These are phyloP conservation scores for Drosophila bipectinata DNA, from an alignment of 1,140 invertebrate genomes.

Conservation along the genomic window DNA sequence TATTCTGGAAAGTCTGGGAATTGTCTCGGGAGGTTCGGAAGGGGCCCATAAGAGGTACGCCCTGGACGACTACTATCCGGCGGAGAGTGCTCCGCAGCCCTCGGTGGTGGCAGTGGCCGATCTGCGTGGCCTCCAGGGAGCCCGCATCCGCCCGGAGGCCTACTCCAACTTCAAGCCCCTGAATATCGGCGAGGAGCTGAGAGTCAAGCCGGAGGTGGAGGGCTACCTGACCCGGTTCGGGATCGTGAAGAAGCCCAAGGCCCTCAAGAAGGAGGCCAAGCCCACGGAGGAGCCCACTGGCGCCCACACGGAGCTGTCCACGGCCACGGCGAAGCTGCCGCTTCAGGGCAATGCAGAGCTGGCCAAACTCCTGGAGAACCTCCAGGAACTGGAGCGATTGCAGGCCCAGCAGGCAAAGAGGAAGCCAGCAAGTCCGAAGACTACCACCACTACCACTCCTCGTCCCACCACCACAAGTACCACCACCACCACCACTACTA, in stretches of 20 bases:
- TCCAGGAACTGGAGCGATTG: conserved; percentile 80
- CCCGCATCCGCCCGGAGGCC: conserved; percentile 71
- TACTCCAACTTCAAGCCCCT: conserved; percentile 79
- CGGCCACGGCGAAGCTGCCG: conserved; percentile 59
- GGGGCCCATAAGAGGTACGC: conserved; percentile 63
- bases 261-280: conserved; percentile 58
- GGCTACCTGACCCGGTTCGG: conserved; percentile 79
- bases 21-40: conserved; percentile 48
- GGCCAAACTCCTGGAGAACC: conserved; percentile 71
- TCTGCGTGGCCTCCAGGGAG: conserved; percentile 62
- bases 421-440: not conserved
- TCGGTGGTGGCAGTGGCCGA: conserved; percentile 65
- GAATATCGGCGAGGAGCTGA: conserved; percentile 78
- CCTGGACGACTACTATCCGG: conserved; percentile 74
- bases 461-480: conserved; percentile 18
- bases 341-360: conserved; percentile 51
- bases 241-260: conserved; percentile 76
- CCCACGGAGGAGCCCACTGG: conserved; percentile 61
- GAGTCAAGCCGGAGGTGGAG: conserved; percentile 79
- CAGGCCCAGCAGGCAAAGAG: conserved; percentile 71
- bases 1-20: conserved; percentile 74
- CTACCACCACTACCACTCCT: not conserved
- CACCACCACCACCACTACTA: conserved; percentile 27
- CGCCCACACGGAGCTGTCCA: conserved; percentile 64
- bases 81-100: conserved; percentile 75